A percentile compares a stretch with the other conserved stretches of the same genome.
Conservation (phyloP, 2,797 vertebrate species). For the Otolemur crassicaudatus region DNA sequence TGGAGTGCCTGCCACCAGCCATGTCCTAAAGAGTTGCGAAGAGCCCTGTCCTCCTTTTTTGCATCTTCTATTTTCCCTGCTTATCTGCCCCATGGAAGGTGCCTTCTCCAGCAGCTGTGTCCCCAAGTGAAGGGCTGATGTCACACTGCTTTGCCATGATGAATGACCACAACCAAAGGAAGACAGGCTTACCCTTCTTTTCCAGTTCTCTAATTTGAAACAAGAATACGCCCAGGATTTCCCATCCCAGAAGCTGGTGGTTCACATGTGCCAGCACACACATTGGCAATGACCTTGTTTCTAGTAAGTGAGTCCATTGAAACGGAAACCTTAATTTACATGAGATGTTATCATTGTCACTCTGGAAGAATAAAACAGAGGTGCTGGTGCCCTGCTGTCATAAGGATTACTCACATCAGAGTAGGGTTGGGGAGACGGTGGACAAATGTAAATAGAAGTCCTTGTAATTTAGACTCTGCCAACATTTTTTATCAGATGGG, state of each 20-base stretch:
- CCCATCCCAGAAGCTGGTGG: background rate
- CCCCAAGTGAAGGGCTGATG: background rate
- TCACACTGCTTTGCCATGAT: too few species aligned
- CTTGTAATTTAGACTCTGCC: background rate
- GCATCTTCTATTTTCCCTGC: background rate
- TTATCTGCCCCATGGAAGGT: background rate
- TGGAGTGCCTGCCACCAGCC: background rate
- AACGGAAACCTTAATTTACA: background rate
- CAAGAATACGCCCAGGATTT: background rate
- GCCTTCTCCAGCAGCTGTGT: background rate
- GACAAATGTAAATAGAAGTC: background rate
- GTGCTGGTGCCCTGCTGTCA: background rate
- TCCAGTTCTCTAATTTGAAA: background rate
- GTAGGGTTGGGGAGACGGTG: background rate
- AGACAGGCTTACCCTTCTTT: background rate
- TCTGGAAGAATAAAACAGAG: background rate
- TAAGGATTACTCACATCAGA: background rate
- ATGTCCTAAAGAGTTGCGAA: background rate
- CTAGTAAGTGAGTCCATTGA: background rate
- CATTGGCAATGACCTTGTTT: background rate
- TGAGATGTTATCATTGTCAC: background rate
- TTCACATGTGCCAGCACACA: background rate
- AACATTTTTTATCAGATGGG: background rate
- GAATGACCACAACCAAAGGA: background rate
- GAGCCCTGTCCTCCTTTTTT: too few species aligned